A percentile compares a stretch with the other conserved stretches of the same genome.
Evolutionary conservation across 2,888 invertebrate genomes (phyloP).

Genomic region (Ophion ventricosus): DNA sequence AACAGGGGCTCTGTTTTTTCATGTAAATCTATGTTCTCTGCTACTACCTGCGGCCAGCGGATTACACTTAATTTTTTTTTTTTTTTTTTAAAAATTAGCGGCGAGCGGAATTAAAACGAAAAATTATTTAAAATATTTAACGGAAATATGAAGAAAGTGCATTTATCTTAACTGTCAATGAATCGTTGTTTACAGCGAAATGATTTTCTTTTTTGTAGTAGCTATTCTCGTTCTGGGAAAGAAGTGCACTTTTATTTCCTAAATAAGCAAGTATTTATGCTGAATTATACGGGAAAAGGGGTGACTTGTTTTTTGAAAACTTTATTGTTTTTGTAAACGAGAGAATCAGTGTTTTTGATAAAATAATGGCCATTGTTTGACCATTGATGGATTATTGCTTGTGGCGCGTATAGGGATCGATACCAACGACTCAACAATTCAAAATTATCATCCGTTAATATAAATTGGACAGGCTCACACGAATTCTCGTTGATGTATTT

Average conservation of each 20-base stretch:
- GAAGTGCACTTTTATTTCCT: neutral
- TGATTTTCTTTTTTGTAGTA: neutral
- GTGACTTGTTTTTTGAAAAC: neutral
- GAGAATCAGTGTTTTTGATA: neutral
- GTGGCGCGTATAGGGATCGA: neutral
- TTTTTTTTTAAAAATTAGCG: neutral
- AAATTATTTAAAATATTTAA: conserved; percentile 9
- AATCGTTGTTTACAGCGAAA: too few relatives aligned
- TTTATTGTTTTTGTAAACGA: neutral
- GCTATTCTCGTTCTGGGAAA: neutral
- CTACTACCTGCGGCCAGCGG: conserved; percentile 37
- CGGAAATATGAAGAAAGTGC: neutral
- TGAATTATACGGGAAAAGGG: neutral
- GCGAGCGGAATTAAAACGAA: neutral
- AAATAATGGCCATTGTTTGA: neutral
- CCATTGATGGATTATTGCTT: neutral
- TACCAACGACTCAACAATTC: neutral
- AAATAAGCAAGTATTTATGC: neutral
- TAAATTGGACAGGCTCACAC: conserved; percentile 18
- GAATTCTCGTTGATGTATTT: conserved; percentile 28
- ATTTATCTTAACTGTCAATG: neutral
- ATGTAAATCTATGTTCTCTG: too few relatives aligned
- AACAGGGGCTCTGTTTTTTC: too few relatives aligned
- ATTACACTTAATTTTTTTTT: conserved; percentile 11
- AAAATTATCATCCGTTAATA: neutral